Evolutionary conservation across 2,888 invertebrate genomes (phyloP).

Genomic region (Alcis repandata): DNA sequence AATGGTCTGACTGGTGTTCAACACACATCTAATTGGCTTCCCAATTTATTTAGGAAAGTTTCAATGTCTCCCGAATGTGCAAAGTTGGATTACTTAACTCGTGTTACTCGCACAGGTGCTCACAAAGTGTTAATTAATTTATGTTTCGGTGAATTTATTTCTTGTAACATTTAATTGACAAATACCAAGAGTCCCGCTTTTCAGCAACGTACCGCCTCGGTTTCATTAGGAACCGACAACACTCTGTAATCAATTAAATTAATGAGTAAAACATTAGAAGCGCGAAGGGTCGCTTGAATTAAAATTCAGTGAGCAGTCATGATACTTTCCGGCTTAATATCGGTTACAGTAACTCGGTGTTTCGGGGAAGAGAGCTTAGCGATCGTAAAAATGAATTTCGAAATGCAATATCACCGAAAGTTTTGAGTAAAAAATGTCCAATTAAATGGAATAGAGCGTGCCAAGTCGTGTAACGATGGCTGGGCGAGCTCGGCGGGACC

Average conservation of each 20-base stretch:
- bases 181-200: slow-evolving; percentile 59
- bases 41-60: slow-evolving; percentile 67
- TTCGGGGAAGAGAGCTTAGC: slow-evolving; percentile 16
- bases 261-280: slow-evolving; percentile 61
- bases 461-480: slow-evolving; percentile 55
- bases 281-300: slow-evolving; percentile 52
- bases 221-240: slow-evolving; percentile 66
- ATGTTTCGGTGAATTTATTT: slow-evolving; percentile 66
- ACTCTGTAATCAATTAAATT: slow-evolving; percentile 67
- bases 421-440: slow-evolving; percentile 51
- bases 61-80: slow-evolving; percentile 57
- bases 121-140: slow-evolving; percentile 74
- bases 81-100: slow-evolving; percentile 69
- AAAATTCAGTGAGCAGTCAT: slow-evolving; percentile 48
- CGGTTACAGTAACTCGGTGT: slow-evolving; percentile 31
- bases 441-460: slow-evolving; percentile 57
- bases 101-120: slow-evolving; percentile 67
- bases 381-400: slow-evolving; percentile 29
- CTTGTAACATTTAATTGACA: slow-evolving; percentile 67
- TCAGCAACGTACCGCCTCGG: slow-evolving; percentile 47
- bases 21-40: slow-evolving; percentile 59
- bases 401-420: slow-evolving; percentile 35
- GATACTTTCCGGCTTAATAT: slow-evolving; percentile 43
- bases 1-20: slow-evolving; percentile 46
- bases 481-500: slow-evolving; percentile 40